A percentile compares a stretch with the other conserved stretches of the same genome.
Conservation (phyloP, 2,113 vertebrate species). For the Poeciliopsis prolifica region DNA sequence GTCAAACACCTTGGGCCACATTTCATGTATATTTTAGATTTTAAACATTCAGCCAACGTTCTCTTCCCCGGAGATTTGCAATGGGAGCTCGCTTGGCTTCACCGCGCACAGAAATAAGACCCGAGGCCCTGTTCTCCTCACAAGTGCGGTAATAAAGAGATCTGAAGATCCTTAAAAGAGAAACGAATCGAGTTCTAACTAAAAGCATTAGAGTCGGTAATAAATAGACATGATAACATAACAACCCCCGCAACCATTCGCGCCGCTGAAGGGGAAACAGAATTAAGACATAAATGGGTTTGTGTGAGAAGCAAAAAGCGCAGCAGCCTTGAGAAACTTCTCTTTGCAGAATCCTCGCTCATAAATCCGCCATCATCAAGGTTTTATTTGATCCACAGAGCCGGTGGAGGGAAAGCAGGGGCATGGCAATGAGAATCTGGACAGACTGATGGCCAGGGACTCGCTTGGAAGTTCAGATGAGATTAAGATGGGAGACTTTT, state of each 20-base stretch:
- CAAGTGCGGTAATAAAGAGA: constrained; percentile 13
- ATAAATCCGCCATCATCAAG: constrained; percentile 5
- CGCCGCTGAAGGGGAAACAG: not conserved
- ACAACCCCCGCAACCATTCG: not conserved
- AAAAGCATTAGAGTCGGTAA: not conserved
- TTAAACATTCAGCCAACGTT: constrained; percentile 1
- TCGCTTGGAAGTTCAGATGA: constrained; percentile 48
- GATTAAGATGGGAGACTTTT: constrained; percentile 30
- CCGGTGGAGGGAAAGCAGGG: not conserved
- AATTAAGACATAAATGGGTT: not conserved
- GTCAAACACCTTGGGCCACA: not conserved
- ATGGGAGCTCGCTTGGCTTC: constrained; percentile 18
- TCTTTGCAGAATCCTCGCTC: not conserved
- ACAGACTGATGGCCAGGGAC: constrained; percentile 31
- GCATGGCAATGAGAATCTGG: constrained; percentile 24
- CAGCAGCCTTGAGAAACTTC: not conserved
- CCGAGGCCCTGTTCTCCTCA: constrained; percentile 6
- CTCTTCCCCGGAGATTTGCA: constrained; percentile 12
- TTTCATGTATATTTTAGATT: constrained; percentile 20
- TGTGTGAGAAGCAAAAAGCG: not conserved
- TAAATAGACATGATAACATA: constrained; percentile 2
- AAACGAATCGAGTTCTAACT: constrained; percentile 30
- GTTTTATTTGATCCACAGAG: constrained; percentile 25
- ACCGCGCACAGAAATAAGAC: constrained; percentile 1
- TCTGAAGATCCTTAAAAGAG: constrained; percentile 12